phyloP scores from a whole-genome alignment of 1,140 invertebrate genomes.

The Drosophila micromelanica region DNA sequence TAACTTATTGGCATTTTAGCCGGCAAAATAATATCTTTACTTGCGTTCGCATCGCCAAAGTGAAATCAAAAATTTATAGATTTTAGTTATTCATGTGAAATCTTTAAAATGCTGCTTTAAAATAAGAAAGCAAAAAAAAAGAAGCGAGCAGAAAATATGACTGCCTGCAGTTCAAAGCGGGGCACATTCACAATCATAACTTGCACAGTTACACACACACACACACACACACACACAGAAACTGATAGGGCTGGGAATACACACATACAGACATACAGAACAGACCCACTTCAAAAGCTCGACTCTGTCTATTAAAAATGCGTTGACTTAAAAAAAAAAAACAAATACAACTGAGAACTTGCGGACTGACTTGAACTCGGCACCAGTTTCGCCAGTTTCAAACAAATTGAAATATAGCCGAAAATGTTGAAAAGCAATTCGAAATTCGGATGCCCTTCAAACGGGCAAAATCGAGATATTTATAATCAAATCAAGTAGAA shows the following conservation, averaged over 20 bases:
- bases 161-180: conserved; percentile 60
- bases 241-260: conserved; percentile 27
- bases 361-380: conserved; percentile 20
- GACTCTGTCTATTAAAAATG: conserved; percentile 73
- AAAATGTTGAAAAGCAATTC: not conserved
- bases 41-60: conserved; percentile 56
- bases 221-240: conserved; percentile 32
- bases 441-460: conserved; percentile 19
- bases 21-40: conserved; percentile 64
- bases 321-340: conserved; percentile 38
- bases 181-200: conserved; percentile 72
- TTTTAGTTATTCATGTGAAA: conserved; percentile 83
- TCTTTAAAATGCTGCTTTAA: conserved; percentile 74
- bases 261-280: conserved; percentile 24
- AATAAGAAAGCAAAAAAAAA: conserved; percentile 43
- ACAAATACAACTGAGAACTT: conserved; percentile 18
- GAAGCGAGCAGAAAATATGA: conserved; percentile 27
- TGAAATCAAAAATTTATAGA: conserved; percentile 82
- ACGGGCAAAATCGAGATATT: too few relatives aligned
- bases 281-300: conserved; percentile 73
- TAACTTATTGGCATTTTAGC: conserved; percentile 74
- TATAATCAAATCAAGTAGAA: too few relatives aligned
- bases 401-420: conserved; percentile 53
- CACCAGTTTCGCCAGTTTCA: not conserved
- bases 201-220: conserved; percentile 50